phyloP scores from a whole-genome alignment of 1,140 invertebrate genomes.

The Laupala kohalensis region DNA sequence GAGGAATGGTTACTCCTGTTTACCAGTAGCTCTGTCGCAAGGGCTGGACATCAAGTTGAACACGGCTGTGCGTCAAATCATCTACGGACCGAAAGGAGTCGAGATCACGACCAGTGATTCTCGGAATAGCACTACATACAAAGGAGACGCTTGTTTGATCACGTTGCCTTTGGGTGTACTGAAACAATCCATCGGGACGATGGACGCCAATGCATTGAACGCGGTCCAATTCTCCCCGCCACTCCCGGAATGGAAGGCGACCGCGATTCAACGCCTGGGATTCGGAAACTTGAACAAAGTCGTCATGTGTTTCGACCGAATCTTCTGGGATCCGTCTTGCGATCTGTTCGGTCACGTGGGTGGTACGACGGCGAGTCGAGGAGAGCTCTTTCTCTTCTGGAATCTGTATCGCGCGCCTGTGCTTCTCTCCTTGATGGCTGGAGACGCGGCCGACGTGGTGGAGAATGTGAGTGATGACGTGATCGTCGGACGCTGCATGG shows the following conservation, averaged over 20 bases:
- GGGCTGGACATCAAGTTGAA: constrained; percentile 89
- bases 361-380: constrained; percentile 84
- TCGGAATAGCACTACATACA: constrained; percentile 51
- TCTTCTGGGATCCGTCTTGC: constrained; percentile 93
- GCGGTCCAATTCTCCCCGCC: constrained; percentile 85
- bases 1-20: constrained; percentile 91
- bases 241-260: constrained; percentile 88
- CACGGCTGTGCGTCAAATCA: constrained; percentile 74
- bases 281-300: constrained; percentile 98
- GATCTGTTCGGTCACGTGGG: constrained; percentile 96
- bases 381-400: constrained; percentile 96
- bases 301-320: constrained; percentile 89
- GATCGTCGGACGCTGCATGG: constrained; percentile 87
- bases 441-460: constrained; percentile 92
- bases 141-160: constrained; percentile 87
- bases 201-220: constrained; percentile 49
- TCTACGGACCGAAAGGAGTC: constrained; percentile 62
- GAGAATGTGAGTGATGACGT: constrained; percentile 96
- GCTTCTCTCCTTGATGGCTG: constrained; percentile 83
- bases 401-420: constrained; percentile 86
- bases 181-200: constrained; percentile 61
- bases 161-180: constrained; percentile 92
- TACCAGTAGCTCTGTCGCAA: constrained; percentile 84
- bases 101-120: constrained; percentile 51
- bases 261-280: constrained; percentile 84